Percentiles rank a stretch among this genome's conserved stretches.
Conservation (phyloP, 2,113 vertebrate species). For the Maccullochella peelii region DNA sequence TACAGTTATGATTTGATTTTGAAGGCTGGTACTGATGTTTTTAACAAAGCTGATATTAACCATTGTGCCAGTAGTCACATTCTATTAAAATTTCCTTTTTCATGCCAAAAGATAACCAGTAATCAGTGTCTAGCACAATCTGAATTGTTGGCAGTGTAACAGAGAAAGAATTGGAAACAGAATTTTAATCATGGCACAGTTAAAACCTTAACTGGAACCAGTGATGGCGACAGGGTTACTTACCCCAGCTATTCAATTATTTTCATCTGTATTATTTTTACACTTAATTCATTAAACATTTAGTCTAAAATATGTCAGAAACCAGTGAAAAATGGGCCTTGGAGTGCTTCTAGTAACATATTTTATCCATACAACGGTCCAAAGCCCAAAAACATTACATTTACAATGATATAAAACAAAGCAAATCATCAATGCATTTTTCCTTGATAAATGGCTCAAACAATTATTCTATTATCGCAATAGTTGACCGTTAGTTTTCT, state of each 20-base stretch:
- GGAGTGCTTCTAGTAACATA: background rate
- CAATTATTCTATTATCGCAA: background rate
- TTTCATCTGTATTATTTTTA: background rate
- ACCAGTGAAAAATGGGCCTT: background rate
- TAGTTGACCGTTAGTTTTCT: background rate
- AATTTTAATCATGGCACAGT: background rate
- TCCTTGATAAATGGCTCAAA: background rate
- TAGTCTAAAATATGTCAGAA: background rate
- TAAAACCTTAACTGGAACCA: background rate
- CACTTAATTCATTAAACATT: background rate
- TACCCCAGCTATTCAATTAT: background rate
- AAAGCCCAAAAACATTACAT: background rate
- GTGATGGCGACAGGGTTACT: background rate
- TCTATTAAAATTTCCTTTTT: background rate
- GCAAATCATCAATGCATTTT: background rate
- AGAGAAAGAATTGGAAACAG: background rate
- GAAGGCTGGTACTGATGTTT: background rate
- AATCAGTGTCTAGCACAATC: background rate
- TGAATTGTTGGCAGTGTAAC: background rate
- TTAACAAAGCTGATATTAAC: background rate
- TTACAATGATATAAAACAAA: background rate
- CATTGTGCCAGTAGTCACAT: constrained; percentile 2
- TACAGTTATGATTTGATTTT: background rate
- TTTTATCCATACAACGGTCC: background rate
- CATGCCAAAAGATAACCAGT: background rate